phyloP scores from a whole-genome alignment of 2,888 invertebrate genomes.

The Tolmerus cingulatus region DNA sequence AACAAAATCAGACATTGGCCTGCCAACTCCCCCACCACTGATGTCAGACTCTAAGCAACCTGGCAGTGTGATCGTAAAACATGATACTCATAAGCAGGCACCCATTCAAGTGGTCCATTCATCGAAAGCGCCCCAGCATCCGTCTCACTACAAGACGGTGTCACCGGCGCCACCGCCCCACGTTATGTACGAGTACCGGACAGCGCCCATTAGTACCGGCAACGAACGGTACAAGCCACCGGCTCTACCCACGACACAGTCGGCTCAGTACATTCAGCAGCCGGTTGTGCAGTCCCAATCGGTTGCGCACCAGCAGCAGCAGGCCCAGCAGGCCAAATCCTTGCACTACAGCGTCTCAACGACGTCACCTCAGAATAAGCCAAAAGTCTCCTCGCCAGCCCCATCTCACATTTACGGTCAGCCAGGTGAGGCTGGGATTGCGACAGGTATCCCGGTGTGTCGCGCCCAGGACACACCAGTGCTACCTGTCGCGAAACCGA shows the following conservation, averaged over 20 bases:
- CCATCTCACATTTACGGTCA: conserved; percentile 64
- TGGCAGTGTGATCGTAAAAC: conserved; percentile 75
- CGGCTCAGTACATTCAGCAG: conserved; percentile 48
- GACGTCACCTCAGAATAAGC: conserved; percentile 61
- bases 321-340: conserved; percentile 55
- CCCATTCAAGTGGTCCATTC: conserved; percentile 47
- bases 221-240: conserved; percentile 60
- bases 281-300: conserved; percentile 56
- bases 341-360: conserved; percentile 52
- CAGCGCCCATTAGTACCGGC: conserved; percentile 64
- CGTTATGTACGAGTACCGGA: conserved; percentile 55
- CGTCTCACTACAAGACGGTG: conserved; percentile 51
- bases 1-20: conserved; percentile 45
- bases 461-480: conserved; percentile 61
- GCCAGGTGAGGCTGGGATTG: conserved; percentile 63
- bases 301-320: conserved; percentile 49
- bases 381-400: conserved; percentile 79
- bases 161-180: conserved; percentile 59
- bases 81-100: conserved; percentile 63
- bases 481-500: conserved; percentile 65
- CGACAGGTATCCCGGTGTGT: conserved; percentile 67
- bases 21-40: conserved; percentile 74
- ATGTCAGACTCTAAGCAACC: conserved; percentile 73
- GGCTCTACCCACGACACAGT: conserved; percentile 60
- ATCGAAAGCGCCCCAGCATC: conserved; percentile 42